Percentiles rank a stretch among this genome's conserved stretches.
Evolutionary conservation across 2,113 vertebrate species (phyloP).

Genomic region (Trichechus manatus): DNA sequence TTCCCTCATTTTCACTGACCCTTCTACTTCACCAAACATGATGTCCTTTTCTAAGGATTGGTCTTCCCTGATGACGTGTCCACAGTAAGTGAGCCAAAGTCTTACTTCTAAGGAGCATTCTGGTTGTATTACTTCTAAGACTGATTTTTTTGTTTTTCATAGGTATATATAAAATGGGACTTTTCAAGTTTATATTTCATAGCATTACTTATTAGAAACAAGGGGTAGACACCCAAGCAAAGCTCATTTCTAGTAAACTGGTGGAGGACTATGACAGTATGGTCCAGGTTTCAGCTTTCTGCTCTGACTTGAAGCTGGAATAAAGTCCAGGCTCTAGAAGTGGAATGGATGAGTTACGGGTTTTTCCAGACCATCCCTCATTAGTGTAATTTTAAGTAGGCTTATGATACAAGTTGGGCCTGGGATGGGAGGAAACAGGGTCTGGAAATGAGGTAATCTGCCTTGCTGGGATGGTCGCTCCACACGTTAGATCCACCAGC

Average conservation of each 20-base stretch:
- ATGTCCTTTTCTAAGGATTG: too few relatives aligned
- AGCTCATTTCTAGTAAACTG: background rate
- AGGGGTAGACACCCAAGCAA: background rate
- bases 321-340: background rate
- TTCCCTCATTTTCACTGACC: too few relatives aligned
- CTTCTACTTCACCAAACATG: too few relatives aligned
- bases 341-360: background rate
- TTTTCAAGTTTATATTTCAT: background rate
- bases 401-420: background rate
- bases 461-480: too few relatives aligned
- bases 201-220: background rate
- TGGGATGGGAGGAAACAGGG: background rate
- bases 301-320: background rate
- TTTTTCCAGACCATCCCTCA: background rate
- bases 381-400: fast-evolving
- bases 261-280: background rate
- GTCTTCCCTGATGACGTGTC: too few relatives aligned
- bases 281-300: background rate
- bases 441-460: background rate
- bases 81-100: too few relatives aligned
- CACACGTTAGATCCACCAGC: fast-evolving
- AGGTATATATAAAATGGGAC: background rate
- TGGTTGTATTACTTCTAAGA: too few relatives aligned
- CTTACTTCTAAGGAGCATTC: too few relatives aligned
- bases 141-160: too few relatives aligned